Evolutionary conservation across 2,888 invertebrate genomes (phyloP).

Genomic region (Petrolisthes cinctipes): DNA sequence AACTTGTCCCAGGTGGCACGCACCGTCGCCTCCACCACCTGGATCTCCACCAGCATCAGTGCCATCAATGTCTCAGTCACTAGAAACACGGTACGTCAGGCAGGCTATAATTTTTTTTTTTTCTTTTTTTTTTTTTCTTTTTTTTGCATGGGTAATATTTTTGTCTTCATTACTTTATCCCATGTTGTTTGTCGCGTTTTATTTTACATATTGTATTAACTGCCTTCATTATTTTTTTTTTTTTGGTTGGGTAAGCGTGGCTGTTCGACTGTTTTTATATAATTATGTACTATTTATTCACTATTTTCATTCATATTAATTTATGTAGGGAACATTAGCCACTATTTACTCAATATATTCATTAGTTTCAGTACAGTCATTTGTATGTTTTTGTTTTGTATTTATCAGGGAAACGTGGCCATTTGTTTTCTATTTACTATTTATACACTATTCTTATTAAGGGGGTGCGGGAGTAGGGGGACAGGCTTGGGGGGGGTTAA

Average conservation of each 20-base stretch:
- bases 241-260: not conserved
- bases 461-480: no score
- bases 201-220: not conserved
- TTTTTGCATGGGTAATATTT: not conserved
- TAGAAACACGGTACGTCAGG: slow-evolving; percentile 23
- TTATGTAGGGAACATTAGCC: no score
- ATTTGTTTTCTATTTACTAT: no score
- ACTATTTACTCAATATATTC: no score
- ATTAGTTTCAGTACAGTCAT: no score
- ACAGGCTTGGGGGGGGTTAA: no score
- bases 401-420: no score
- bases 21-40: slow-evolving; percentile 50
- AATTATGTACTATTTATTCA: no score
- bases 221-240: not conserved
- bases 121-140: not conserved
- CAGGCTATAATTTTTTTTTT: not conserved
- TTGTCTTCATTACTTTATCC: not conserved
- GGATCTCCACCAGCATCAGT: slow-evolving; percentile 31
- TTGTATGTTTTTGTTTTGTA: no score
- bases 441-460: no score
- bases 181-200: not conserved
- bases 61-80: slow-evolving; percentile 33
- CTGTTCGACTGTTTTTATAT: no score
- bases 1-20: slow-evolving; percentile 55
- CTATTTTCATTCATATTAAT: no score